A percentile compares a stretch with the other conserved stretches of the same genome.
Evolutionary conservation across 2,888 invertebrate genomes (phyloP).

Genomic region (Halocaridina rubra): DNA sequence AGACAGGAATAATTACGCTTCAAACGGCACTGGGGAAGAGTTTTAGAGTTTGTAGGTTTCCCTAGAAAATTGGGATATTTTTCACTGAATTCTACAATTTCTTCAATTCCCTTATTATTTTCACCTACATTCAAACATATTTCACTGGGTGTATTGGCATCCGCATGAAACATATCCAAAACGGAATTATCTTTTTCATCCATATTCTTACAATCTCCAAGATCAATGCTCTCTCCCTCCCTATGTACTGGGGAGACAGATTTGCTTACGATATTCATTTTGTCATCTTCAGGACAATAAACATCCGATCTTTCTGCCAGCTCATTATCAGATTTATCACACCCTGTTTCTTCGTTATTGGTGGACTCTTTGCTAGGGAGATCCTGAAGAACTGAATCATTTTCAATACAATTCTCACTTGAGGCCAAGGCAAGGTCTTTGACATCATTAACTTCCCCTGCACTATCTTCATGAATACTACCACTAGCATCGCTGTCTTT

Average conservation of each 20-base stretch:
- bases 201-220: neutral
- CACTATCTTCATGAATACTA: too few species aligned
- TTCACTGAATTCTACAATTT: slow-evolving; percentile 19
- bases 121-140: slow-evolving; percentile 35
- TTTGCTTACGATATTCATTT: too few species aligned
- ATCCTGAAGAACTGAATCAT: too few species aligned
- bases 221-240: neutral
- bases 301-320: neutral
- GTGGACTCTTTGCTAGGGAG: too few species aligned
- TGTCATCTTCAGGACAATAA: neutral
- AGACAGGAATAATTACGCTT: slow-evolving; percentile 85
- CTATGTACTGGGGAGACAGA: too few species aligned
- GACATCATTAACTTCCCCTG: too few species aligned
- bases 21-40: slow-evolving; percentile 82
- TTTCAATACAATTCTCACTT: too few species aligned
- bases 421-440: too few species aligned
- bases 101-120: slow-evolving; percentile 31
- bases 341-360: too few species aligned
- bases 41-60: neutral
- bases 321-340: too few species aligned
- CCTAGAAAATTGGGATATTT: too few species aligned
- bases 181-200: neutral
- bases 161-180: neutral
- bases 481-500: too few species aligned
- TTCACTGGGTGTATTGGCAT: slow-evolving; percentile 29